Evolutionary conservation across 92 coral and sea anemone species (phyloP).

Genomic region (Montipora capitata): DNA sequence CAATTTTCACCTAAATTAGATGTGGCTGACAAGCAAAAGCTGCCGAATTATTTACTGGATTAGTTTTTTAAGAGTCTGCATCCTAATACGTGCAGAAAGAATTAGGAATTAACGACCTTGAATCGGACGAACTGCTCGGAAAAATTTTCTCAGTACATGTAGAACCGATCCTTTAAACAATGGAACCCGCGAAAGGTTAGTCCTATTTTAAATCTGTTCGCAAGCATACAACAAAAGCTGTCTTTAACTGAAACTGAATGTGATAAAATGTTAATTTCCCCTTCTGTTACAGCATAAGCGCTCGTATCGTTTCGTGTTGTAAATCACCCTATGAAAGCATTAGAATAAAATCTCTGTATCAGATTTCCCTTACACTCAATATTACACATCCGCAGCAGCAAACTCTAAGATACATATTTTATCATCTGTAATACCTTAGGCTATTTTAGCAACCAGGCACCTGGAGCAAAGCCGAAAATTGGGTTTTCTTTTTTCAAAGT

Average conservation of each 20-base stretch:
- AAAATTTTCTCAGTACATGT: not conserved
- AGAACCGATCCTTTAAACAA: not conserved
- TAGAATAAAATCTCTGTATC: constrained; percentile 18
- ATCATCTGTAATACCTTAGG: not conserved
- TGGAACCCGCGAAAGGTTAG: constrained; percentile 44
- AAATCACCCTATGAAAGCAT: not conserved
- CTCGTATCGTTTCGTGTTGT: constrained; percentile 13
- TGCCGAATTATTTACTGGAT: constrained; percentile 45
- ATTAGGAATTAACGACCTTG: constrained; percentile 15
- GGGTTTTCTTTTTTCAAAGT: not conserved
- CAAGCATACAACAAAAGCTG: not conserved
- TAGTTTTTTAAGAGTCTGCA: constrained; percentile 30
- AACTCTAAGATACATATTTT: not conserved
- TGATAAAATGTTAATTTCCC: constrained; percentile 62
- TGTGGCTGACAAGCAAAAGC: constrained; percentile 38
- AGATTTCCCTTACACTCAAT: constrained; percentile 3
- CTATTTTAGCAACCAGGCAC: not conserved
- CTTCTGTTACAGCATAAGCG: constrained; percentile 17
- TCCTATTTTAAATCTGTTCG: constrained; percentile 17
- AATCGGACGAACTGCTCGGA: not conserved
- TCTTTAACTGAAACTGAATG: constrained; percentile 9
- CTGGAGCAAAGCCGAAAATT: too few relatives aligned
- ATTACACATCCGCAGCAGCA: constrained; percentile 25
- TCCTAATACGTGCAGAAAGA: constrained; percentile 14
- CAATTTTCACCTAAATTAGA: constrained; percentile 52